These are phyloP conservation scores for Prunella himalayana DNA, from an alignment of 2,113 vertebrate genomes.

Conservation along the genomic window DNA sequence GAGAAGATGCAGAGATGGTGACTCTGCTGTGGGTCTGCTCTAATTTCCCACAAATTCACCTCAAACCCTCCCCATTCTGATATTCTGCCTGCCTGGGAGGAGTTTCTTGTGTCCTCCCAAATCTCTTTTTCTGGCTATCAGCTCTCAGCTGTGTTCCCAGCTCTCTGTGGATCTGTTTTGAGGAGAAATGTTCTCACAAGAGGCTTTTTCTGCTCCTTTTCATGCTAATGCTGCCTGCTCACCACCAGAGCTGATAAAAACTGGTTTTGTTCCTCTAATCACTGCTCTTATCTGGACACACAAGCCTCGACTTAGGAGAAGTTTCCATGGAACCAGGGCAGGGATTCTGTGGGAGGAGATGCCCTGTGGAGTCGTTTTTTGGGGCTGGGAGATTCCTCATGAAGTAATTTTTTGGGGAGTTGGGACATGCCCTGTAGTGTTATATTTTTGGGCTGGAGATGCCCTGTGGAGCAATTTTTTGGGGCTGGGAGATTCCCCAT, in stretches of 20 bases:
- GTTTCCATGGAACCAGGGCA: background rate
- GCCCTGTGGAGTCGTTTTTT: too few species aligned
- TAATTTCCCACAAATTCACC: background rate
- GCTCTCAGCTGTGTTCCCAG: background rate
- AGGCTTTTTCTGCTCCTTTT: background rate
- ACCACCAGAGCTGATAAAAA: background rate
- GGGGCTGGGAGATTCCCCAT: background rate
- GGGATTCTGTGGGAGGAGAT: background rate
- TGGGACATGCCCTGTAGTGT: background rate
- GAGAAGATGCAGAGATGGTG: background rate
- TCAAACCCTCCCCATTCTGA: background rate
- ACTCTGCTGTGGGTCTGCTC: background rate
- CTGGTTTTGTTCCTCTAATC: background rate
- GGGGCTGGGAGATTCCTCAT: background rate
- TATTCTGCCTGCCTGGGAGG: background rate
- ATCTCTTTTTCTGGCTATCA: background rate
- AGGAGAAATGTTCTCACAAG: background rate
- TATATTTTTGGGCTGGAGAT: background rate
- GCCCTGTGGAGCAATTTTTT: too few species aligned
- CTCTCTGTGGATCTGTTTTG: background rate
- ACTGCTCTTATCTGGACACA: background rate
- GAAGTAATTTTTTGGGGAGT: background rate
- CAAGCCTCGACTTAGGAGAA: background rate
- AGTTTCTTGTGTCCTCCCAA: accelerated
- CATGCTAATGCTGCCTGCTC: background rate